A percentile compares a stretch with the other conserved stretches of the same genome.
Evolutionary conservation across 2,888 invertebrate genomes (phyloP).

Genomic region (Phanerotoma sp.): DNA sequence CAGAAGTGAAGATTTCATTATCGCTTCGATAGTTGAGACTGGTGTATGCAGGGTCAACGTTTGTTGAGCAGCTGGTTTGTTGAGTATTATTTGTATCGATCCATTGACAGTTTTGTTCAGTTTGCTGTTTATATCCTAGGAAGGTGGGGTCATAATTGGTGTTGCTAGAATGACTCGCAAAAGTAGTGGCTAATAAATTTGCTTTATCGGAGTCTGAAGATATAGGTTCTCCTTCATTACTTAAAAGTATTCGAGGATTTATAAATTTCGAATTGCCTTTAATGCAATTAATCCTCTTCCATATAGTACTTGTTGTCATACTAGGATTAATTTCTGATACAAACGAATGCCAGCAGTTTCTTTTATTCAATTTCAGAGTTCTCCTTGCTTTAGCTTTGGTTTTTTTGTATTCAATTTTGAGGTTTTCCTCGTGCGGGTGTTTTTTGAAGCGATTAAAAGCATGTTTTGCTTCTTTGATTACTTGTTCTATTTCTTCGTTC

Average conservation of each 20-base stretch:
- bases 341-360: slow-evolving; percentile 19
- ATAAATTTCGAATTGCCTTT: slow-evolving; percentile 1
- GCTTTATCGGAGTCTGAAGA: too few species aligned
- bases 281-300: slow-evolving; percentile 9
- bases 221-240: too few species aligned
- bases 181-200: too few species aligned
- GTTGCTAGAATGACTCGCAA: too few species aligned
- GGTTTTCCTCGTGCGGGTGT: not conserved
- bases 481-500: slow-evolving; percentile 22
- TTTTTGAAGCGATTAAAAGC: not conserved
- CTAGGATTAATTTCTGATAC: not conserved
- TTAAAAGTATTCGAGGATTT: too few species aligned
- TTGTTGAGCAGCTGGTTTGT: too few species aligned
- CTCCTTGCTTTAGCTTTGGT: not conserved
- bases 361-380: slow-evolving; percentile 4
- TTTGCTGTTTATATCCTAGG: too few species aligned
- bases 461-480: slow-evolving; percentile 7
- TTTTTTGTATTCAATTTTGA: not conserved
- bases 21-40: not conserved
- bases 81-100: too few species aligned
- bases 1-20: not conserved
- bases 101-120: too few species aligned
- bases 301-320: not conserved
- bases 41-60: too few species aligned
- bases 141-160: too few species aligned